Percentiles rank a stretch among this genome's conserved stretches.
phyloP scores from a whole-genome alignment of 2,797 vertebrate genomes.

The Setipinna tenuifilis region DNA sequence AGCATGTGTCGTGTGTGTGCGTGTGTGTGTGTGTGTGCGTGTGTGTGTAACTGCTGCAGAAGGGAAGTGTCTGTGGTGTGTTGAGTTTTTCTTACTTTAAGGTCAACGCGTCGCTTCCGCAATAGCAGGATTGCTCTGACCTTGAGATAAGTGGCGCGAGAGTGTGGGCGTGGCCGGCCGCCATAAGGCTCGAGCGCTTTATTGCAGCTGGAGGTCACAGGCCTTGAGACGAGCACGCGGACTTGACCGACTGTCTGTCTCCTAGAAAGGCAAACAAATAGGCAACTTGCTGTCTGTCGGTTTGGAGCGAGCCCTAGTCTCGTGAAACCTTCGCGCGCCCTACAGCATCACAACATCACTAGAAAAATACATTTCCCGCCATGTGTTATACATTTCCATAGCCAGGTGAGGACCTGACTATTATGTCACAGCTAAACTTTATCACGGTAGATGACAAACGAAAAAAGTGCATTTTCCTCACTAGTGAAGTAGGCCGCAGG shows the following conservation, averaged over 20 bases:
- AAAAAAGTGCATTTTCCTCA: neutral
- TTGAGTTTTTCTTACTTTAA: neutral
- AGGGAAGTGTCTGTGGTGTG: neutral
- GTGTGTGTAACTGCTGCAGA: neutral
- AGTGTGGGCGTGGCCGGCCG: neutral
- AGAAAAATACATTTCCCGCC: too few species aligned
- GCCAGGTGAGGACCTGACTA: too few species aligned
- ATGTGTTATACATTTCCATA: too few species aligned
- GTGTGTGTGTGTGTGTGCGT: neutral
- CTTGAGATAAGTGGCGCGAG: constrained; percentile 15
- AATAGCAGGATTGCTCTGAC: neutral
- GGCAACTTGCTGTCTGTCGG: neutral
- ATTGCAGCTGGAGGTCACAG: neutral
- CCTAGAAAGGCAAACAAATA: neutral
- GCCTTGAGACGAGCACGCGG: neutral
- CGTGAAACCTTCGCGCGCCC: neutral
- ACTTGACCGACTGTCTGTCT: constrained; percentile 15
- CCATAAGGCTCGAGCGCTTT: neutral
- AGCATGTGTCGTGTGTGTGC: neutral
- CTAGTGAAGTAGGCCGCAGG: neutral
- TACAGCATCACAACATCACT: neutral
- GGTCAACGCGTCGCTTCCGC: neutral
- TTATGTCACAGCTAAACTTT: too few species aligned
- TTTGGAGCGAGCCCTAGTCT: neutral
- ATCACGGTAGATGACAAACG: neutral